Evolutionary conservation across 1,140 invertebrate genomes (phyloP).

Genomic region (Chrysomallon squamiferum): DNA sequence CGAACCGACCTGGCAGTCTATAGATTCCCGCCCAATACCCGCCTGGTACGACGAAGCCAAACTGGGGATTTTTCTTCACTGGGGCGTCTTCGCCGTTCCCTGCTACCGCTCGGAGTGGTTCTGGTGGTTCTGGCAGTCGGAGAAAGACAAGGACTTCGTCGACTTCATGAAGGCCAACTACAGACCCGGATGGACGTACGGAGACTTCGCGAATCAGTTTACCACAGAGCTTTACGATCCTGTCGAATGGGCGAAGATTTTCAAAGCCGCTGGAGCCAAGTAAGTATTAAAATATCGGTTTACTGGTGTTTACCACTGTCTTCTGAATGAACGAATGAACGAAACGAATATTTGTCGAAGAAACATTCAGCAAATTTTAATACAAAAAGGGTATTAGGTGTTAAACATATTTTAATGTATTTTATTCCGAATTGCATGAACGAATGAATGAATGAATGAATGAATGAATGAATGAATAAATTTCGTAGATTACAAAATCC

Average conservation of each 20-base stretch:
- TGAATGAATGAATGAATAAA: no score
- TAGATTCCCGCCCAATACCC: conserved; percentile 84
- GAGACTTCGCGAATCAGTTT: conserved; percentile 45
- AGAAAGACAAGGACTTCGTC: conserved; percentile 12
- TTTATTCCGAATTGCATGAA: no score
- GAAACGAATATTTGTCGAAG: no score
- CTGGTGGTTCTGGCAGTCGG: conserved; percentile 51
- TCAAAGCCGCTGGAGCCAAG: conserved; percentile 41
- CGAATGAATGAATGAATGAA: no score
- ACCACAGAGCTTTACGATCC: conserved; percentile 43
- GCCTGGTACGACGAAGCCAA: conserved; percentile 76
- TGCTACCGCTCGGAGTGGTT: conserved; percentile 41
- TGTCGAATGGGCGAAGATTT: conserved; percentile 34
- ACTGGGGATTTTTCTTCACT: conserved; percentile 62
- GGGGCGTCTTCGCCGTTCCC: conserved; percentile 59
- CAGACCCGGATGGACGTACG: conserved; percentile 49
- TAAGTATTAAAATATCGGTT: no score
- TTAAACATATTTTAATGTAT: no score
- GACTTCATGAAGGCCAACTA: conserved; percentile 56
- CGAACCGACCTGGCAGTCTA: conserved; percentile 75
- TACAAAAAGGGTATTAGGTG: no score
- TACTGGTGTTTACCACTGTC: no score
- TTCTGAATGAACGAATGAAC: no score
- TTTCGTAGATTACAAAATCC: no score
- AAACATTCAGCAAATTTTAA: no score